Evolutionary conservation across 2,888 invertebrate species (phyloP).

Genomic region (Rhimphoctona megacephalus): DNA sequence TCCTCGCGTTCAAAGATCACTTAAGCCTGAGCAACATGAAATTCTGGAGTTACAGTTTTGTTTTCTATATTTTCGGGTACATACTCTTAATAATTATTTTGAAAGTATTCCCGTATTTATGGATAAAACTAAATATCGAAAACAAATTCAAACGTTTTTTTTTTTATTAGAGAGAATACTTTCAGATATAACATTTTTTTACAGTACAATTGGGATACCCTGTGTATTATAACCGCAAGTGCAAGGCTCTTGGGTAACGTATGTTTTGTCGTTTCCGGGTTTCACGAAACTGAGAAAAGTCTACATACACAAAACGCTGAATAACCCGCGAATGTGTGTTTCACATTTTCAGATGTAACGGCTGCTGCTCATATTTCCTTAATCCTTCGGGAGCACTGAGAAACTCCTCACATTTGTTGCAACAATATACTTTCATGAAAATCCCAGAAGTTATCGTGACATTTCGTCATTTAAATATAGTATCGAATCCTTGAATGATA

Average conservation of each 20-base stretch:
- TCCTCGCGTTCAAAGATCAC: neutral
- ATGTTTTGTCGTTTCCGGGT: slow-evolving; percentile 36
- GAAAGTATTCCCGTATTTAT: neutral
- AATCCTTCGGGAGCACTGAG: slow-evolving; percentile 21
- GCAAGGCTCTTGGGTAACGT: slow-evolving; percentile 37
- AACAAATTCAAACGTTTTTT: too few relatives aligned
- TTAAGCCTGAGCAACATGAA: neutral
- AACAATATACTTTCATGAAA: neutral
- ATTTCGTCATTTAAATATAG: neutral
- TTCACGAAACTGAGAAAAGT: slow-evolving; percentile 36
- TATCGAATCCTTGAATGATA: neutral
- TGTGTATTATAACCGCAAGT: slow-evolving; percentile 9
- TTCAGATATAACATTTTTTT: neutral
- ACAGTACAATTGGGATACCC: neutral
- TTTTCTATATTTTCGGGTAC: neutral
- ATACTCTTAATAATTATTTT: neutral
- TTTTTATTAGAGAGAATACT: neutral
- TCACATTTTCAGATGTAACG: slow-evolving; percentile 31
- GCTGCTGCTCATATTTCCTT: slow-evolving; percentile 23
- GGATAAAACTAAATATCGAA: too few relatives aligned
- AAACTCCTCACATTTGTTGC: slow-evolving; percentile 11
- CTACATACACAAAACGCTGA: neutral
- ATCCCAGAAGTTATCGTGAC: neutral
- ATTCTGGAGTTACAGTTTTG: neutral
- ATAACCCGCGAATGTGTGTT: slow-evolving; percentile 15